Evolutionary conservation across 2,113 vertebrate species (phyloP).

Genomic region (Aleadryas rufinucha): DNA sequence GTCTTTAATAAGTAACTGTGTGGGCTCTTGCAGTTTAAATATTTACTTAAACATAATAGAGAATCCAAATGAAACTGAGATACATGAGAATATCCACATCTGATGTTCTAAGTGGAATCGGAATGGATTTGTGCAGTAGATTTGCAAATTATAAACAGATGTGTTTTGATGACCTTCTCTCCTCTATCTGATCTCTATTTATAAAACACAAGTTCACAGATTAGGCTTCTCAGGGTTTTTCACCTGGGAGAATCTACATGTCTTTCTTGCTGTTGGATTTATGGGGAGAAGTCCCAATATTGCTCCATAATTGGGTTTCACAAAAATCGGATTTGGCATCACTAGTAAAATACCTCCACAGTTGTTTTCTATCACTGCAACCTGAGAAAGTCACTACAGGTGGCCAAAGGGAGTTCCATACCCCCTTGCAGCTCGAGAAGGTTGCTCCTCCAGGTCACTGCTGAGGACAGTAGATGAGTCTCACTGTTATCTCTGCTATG

Average conservation of each 20-base stretch:
- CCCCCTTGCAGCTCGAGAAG: background rate
- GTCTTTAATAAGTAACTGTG: slow-evolving; percentile 49
- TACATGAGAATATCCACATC: background rate
- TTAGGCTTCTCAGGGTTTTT: background rate
- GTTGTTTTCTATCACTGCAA: background rate
- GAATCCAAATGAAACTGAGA: background rate
- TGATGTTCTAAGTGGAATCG: slow-evolving; percentile 5
- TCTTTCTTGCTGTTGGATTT: background rate
- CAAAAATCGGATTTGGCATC: background rate
- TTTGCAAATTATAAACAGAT: background rate
- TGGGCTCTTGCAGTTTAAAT: background rate
- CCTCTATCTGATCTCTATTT: background rate
- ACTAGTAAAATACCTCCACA: background rate
- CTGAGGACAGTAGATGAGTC: background rate
- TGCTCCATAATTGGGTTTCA: background rate
- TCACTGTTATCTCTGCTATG: background rate
- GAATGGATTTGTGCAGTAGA: background rate
- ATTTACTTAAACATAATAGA: slow-evolving; percentile 29
- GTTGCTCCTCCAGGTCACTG: background rate
- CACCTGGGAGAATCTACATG: background rate
- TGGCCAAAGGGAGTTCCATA: background rate
- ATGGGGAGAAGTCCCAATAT: background rate
- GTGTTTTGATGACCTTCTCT: slow-evolving; percentile 17
- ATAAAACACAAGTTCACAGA: background rate
- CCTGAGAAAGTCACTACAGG: background rate